Base-by-base conservation (phyloP, 2,797 vertebrate species). In the Eulemur albifrons region DNA sequence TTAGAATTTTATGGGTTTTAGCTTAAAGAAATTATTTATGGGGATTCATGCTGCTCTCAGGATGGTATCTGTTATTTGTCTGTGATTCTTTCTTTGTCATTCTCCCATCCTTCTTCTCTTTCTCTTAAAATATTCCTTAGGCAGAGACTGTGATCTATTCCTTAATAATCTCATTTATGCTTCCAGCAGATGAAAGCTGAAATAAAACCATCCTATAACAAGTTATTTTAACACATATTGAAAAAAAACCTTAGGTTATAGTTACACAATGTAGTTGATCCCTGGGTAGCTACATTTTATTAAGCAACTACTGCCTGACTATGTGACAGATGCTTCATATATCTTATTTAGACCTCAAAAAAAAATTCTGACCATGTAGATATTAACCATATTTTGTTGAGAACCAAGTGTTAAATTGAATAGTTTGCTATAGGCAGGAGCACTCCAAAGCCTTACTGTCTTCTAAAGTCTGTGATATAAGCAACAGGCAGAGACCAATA, bases 1-100 rank as follows among this genome's bases (percentile, higher is more conserved):
- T 85, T 88, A 70, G 59, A 40, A 70, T 96, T 93, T 96, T 40
- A 89, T 88, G 81, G 57, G 38, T 94, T 5, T 94, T 21, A 38
- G 30, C 0, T 0, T 93, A 79, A 45, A 57, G 11, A 69, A 85
- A 91, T n/a, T 77, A 17, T 35, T 93, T 52, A 80, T 76, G 48
- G 40, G 17, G 35, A 43, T 54, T 61, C 38, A 57, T 23, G 30
- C 5, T 81, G 1, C 21, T 43, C 43, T 63, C 40, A 84, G 11
- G 52, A 61, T 73, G 38, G 14, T 72, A 54, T 89, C 10, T 90
- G 30, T 92, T 84, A n/a, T 88, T 82, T 77, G 5, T 82, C 54
- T 94, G n/a, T 57, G 23, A 75, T 45, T 54, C 69, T 93, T 72
- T 65, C 40, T 32, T 81, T 81, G 35, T 79, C 52, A 75, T 70